Conservation (phyloP, 2,888 invertebrate genomes). For the Nomada ruficornis region DNA sequence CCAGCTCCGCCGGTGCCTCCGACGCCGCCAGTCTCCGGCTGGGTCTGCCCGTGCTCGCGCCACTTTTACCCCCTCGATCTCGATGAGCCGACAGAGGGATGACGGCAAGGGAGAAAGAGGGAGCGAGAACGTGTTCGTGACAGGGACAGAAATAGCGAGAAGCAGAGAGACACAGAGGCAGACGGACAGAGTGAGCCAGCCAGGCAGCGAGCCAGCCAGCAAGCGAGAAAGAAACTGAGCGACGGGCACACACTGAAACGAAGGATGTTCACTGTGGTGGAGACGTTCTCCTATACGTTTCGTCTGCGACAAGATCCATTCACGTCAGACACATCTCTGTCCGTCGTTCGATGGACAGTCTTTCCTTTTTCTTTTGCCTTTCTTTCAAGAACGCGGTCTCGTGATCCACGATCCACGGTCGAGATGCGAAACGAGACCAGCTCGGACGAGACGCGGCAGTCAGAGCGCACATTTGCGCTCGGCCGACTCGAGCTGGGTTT, state of each 20-base stretch:
- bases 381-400: neutral
- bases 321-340: slow-evolving; percentile 7
- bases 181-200: neutral
- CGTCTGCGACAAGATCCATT: neutral
- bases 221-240: slow-evolving; percentile 15
- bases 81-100: slow-evolving; percentile 18
- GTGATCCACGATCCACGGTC: slow-evolving; percentile 27
- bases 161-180: neutral
- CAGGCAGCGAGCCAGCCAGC: neutral
- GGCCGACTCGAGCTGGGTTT: slow-evolving; percentile 81
- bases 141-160: slow-evolving; percentile 4
- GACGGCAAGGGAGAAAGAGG: neutral
- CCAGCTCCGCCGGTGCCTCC: slow-evolving; percentile 55
- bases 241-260: slow-evolving; percentile 33
- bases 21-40: slow-evolving; percentile 49
- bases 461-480: slow-evolving; percentile 61
- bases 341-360: neutral
- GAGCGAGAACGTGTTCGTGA: neutral
- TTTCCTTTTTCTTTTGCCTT: neutral
- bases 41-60: slow-evolving; percentile 60
- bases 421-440: slow-evolving; percentile 33
- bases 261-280: slow-evolving; percentile 28
- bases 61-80: slow-evolving; percentile 52
- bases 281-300: slow-evolving; percentile 14
- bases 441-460: slow-evolving; percentile 54